Conservation (phyloP, 2,113 vertebrate genomes). For the Mustela lutreola region DNA sequence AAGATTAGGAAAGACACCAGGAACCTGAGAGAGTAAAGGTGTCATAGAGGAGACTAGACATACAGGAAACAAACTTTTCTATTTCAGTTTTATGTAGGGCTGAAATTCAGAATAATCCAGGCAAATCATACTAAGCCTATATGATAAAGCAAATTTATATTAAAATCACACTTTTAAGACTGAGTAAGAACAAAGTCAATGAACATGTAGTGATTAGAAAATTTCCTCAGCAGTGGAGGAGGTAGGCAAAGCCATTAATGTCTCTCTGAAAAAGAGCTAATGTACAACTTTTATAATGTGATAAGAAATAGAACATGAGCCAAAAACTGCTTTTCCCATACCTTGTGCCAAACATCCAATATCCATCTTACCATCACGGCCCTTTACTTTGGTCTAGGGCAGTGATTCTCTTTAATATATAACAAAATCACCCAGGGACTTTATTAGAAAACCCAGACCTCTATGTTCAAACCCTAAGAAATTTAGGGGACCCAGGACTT, state of each 20-base stretch:
- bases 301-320: neutral
- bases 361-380: neutral
- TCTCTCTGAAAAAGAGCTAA: slow-evolving; percentile 4
- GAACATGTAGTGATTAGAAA: neutral
- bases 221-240: slow-evolving; percentile 3
- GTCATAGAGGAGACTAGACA: neutral
- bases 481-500: neutral
- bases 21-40: neutral
- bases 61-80: neutral
- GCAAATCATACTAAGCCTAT: neutral
- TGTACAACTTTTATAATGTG: neutral
- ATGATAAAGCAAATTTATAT: neutral
- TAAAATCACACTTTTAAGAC: neutral
- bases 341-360: neutral
- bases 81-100: neutral
- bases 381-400: neutral
- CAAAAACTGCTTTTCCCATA: neutral
- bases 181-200: slow-evolving; percentile 18
- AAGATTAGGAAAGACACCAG: slow-evolving; percentile 9
- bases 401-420: neutral
- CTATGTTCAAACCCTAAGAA: neutral
- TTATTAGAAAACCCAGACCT: neutral
- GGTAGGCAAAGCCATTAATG: neutral
- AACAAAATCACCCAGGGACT: neutral
- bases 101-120: neutral